Evolutionary conservation across 2,797 vertebrate species (phyloP).

Genomic region (Tarsius wallacei): DNA sequence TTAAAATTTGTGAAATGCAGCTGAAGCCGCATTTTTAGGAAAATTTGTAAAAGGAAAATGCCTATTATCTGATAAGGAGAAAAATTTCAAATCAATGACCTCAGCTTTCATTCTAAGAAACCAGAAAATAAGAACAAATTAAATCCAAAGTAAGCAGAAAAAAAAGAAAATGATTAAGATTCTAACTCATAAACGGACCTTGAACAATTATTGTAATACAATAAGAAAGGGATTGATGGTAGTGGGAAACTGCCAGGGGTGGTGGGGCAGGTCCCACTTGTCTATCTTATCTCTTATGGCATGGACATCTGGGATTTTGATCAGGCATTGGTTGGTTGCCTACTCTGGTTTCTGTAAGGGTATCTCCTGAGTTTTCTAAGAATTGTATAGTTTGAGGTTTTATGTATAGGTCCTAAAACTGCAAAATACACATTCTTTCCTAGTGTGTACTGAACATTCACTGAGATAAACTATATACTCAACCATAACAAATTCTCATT

Average conservation of each 20-base stretch:
- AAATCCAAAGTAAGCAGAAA: not conserved
- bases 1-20: constrained; percentile 22
- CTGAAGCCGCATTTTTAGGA: not conserved
- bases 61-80: not conserved
- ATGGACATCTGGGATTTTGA: too few relatives aligned
- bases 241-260: too few relatives aligned
- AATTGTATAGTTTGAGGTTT: too few relatives aligned
- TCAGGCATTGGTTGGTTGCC: too few relatives aligned
- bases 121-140: not conserved
- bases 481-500: not conserved
- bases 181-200: too few relatives aligned
- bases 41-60: constrained; percentile 38
- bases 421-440: not conserved
- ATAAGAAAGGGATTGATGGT: too few relatives aligned
- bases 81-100: not conserved
- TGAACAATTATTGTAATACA: too few relatives aligned
- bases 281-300: too few relatives aligned
- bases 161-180: not conserved
- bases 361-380: too few relatives aligned
- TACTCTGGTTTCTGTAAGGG: too few relatives aligned
- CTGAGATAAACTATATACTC: not conserved
- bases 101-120: not conserved
- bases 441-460: not conserved
- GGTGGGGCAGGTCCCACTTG: too few relatives aligned
- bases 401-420: not conserved